Evolutionary conservation across 2,888 invertebrate species (phyloP), one percentile per base, ranked within the genome.

Genomic region (Chrysolina oricalcia): DNA sequence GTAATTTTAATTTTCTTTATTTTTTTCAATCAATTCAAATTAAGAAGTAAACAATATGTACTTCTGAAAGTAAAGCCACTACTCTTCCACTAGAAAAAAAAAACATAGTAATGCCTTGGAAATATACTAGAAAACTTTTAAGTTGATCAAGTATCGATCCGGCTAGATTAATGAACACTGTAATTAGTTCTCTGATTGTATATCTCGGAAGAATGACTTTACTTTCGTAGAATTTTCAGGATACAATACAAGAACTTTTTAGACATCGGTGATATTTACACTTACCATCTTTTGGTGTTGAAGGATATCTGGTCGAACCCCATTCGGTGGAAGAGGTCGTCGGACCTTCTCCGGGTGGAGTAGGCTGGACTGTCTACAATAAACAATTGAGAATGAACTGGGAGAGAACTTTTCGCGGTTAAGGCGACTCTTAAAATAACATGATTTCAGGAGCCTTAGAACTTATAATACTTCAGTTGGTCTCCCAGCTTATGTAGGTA

Each of bases 241-340:
- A 27, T 23, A 15, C 1, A 23, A 46, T 13, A 53, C 10, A 2
- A 43, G 40, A 63, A 67, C 50, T 50, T 21, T 11, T 21, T 13
- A 21, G n/a, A 17, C n/a, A n/a, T 9, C 9, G 15, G 15, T 23
- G 17, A 59, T 11, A 13, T 35, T 46, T 62, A 46, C 43, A 69
- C 78, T 76, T 73, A 79, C 78, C 78, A 66, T 79, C 78, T 63
- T 50, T 75, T 72, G 63, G 62, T 23, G 17, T 48, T 63, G 70
- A 35, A n/a, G 48, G 3, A 64, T 70, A 70, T 48, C 35, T 40
- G 48, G 48, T 35, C 9, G 70, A 63, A 35, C 35, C 46, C 70
- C 70, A 70, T 35, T 70, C 62, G 2, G 41, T 19, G 6, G 67
- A 1, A 35, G 67, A 27, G 27, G 35, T 62, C 35, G 40, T 13